Conservation (phyloP, 1,140 invertebrate genomes). For the Neodiprion virginianus region DNA sequence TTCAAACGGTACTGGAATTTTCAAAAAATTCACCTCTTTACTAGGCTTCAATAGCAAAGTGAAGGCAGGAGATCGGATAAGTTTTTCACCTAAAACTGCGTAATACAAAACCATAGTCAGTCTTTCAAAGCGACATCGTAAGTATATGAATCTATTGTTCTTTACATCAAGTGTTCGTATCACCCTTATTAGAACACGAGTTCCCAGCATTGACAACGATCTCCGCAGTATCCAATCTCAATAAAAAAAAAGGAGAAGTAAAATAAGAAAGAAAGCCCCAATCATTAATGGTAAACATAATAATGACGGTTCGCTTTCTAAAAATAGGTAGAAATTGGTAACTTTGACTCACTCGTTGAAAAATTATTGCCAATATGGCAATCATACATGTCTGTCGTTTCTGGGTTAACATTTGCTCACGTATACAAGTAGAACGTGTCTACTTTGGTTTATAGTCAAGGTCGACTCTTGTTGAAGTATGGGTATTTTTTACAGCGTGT, state of each 20-base stretch:
- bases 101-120: slow-evolving; percentile 1
- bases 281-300: slow-evolving; percentile 55
- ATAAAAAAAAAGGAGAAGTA: slow-evolving; percentile 56
- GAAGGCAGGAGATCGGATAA: not conserved
- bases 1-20: too few species aligned
- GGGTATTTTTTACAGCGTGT: not conserved
- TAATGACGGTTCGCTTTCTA: slow-evolving; percentile 54
- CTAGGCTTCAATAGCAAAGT: not conserved
- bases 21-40: not conserved
- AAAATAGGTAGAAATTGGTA: slow-evolving; percentile 62
- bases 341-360: slow-evolving; percentile 61
- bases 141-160: not conserved
- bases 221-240: slow-evolving; percentile 54
- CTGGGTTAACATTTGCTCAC: slow-evolving; percentile 53
- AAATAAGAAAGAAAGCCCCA: not conserved
- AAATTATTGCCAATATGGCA: slow-evolving; percentile 49
- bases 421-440: not conserved
- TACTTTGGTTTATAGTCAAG: not conserved
- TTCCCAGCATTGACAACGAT: slow-evolving; percentile 27
- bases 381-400: slow-evolving; percentile 48
- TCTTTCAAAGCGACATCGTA: not conserved
- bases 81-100: not conserved
- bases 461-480: not conserved
- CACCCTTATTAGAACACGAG: not conserved
- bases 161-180: not conserved